These are phyloP conservation scores for Drosophila subquinaria DNA, from an alignment of 2,888 invertebrate genomes.

Conservation along the genomic window DNA sequence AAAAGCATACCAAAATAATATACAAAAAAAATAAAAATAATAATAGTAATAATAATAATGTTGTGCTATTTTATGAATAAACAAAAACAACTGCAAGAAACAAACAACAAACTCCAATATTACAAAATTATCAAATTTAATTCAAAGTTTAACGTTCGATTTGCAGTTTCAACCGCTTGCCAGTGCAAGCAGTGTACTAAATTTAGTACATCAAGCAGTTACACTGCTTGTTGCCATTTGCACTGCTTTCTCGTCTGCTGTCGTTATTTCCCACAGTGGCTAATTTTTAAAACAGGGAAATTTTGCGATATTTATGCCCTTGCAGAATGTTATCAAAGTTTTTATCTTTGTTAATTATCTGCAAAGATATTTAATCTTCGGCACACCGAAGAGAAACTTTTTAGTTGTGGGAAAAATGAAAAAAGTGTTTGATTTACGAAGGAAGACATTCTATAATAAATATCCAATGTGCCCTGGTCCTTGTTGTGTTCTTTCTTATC, in stretches of 20 bases:
- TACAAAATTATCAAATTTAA: conserved; percentile 2
- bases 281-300: conserved; percentile 10
- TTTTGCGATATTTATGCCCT: neutral
- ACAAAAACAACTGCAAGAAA: conserved; percentile 37
- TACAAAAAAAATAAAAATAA: conserved; percentile 44
- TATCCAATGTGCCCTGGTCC: conserved; percentile 42
- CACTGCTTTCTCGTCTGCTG: conserved; percentile 6
- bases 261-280: conserved; percentile 5
- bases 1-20: conserved; percentile 69
- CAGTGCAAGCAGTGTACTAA: conserved; percentile 13
- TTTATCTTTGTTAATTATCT: neutral
- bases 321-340: neutral
- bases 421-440: conserved; percentile 2
- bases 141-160: neutral
- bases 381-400: conserved; percentile 1
- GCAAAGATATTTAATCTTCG: conserved; percentile 10
- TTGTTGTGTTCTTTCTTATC: conserved; percentile 46
- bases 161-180: conserved; percentile 19
- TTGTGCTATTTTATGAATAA: conserved; percentile 72
- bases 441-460: conserved; percentile 34
- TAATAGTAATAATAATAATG: conserved; percentile 49
- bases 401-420: neutral
- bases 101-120: conserved; percentile 38
- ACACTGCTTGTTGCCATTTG: conserved; percentile 15
- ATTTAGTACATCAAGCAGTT: neutral